phyloP scores from a whole-genome alignment of 1,140 invertebrate species.

The Cotesia vestalis region DNA sequence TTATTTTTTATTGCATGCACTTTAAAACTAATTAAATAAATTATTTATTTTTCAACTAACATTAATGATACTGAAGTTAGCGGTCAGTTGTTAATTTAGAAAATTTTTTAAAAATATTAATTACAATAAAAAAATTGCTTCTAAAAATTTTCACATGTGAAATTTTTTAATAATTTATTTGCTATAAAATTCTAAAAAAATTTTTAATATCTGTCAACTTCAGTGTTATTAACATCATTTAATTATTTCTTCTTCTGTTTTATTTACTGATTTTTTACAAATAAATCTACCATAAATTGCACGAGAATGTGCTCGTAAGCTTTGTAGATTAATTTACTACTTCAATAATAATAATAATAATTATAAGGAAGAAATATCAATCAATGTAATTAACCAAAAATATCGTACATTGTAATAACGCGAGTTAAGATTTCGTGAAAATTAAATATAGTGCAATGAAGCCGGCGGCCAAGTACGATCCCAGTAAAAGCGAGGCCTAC shows the following conservation, averaged over 20 bases:
- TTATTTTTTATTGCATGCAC: neutral
- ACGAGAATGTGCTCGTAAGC: slow-evolving; percentile 21
- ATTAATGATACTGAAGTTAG: too few species aligned
- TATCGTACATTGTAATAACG: neutral
- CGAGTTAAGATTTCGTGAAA: slow-evolving; percentile 50
- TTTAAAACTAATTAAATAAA: neutral
- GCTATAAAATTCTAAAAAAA: too few species aligned
- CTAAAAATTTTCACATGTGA: too few species aligned
- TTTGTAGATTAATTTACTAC: neutral
- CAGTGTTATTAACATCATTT: too few species aligned
- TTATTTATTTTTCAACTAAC: slow-evolving; percentile 1
- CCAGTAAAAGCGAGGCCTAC: slow-evolving; percentile 84
- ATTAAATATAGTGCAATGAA: slow-evolving; percentile 68
- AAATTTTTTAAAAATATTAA: too few species aligned
- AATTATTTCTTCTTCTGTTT: neutral
- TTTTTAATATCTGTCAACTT: too few species aligned
- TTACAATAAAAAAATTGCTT: too few species aligned
- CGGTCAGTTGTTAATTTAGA: too few species aligned
- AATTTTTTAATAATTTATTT: too few species aligned
- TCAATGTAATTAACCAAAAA: neutral
- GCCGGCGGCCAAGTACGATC: slow-evolving; percentile 79
- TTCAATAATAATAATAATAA: neutral
- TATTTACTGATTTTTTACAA: neutral
- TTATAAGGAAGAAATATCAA: neutral
- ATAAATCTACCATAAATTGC: neutral